phyloP scores from a whole-genome alignment of 2,113 vertebrate species.

The Eudyptes chrysolophus region DNA sequence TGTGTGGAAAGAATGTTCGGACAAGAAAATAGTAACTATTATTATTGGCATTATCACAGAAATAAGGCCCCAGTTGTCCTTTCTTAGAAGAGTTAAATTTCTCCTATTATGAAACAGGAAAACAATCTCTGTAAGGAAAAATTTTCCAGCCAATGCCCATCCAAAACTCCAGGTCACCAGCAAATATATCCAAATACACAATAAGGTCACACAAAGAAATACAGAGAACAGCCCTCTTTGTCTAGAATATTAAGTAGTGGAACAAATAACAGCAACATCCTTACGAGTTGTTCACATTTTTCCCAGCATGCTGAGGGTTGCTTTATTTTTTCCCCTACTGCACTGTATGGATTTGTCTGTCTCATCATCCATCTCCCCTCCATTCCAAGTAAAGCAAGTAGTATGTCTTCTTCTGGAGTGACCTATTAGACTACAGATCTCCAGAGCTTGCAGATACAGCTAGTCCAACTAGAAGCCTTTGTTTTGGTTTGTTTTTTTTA shows the following conservation, averaged over 20 bases:
- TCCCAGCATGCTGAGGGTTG: not conserved
- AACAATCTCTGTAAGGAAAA: slow-evolving; percentile 42
- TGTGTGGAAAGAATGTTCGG: slow-evolving; percentile 15
- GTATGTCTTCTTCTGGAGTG: not conserved
- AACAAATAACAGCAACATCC: slow-evolving; percentile 49
- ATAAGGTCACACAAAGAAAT: slow-evolving; percentile 35
- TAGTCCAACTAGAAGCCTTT: not conserved
- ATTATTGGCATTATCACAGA: slow-evolving; percentile 32
- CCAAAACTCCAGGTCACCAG: slow-evolving; percentile 61
- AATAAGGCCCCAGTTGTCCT: not conserved
- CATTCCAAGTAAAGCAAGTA: not conserved
- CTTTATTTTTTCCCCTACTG: not conserved
- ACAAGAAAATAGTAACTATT: slow-evolving; percentile 8
- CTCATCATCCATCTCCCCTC: not conserved
- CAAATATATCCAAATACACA: slow-evolving; percentile 45
- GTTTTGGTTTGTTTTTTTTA: not conserved
- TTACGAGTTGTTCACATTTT: slow-evolving; percentile 8
- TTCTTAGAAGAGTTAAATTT: slow-evolving; percentile 63
- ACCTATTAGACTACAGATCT: not conserved
- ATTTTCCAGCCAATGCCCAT: slow-evolving; percentile 44
- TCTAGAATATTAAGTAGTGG: slow-evolving; percentile 46
- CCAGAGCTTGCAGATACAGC: not conserved
- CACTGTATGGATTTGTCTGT: slow-evolving; percentile 8
- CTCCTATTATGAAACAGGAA: slow-evolving; percentile 50
- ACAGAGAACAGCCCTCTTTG: slow-evolving; percentile 28